Evolutionary conservation across 1,140 invertebrate species (phyloP).

Genomic region (Drosophila sucinea): DNA sequence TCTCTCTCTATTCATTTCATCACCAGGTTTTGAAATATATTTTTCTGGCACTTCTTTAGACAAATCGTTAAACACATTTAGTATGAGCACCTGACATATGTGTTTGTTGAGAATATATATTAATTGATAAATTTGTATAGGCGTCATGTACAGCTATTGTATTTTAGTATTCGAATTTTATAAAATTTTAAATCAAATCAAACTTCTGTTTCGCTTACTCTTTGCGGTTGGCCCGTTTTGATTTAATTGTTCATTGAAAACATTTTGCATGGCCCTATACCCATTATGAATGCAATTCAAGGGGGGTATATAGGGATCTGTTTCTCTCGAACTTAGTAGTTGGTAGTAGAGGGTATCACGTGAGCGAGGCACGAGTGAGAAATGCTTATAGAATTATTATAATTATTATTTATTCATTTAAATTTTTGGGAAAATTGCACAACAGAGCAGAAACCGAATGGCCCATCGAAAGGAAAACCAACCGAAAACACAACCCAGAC

Average conservation of each 20-base stretch:
- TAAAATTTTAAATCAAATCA: background rate
- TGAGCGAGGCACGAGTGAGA: too few relatives aligned
- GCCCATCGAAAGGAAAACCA: constrained; percentile 30
- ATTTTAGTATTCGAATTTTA: background rate
- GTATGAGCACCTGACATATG: too few relatives aligned
- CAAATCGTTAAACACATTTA: too few relatives aligned
- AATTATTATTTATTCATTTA: constrained; percentile 33
- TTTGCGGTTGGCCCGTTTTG: background rate
- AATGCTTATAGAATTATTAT: background rate
- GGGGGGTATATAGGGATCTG: too few relatives aligned
- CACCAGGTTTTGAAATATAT: too few relatives aligned
- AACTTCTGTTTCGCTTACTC: too few relatives aligned
- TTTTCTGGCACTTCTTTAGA: too few relatives aligned
- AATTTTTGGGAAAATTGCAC: constrained; percentile 12
- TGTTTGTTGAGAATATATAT: too few relatives aligned
- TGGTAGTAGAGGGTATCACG: background rate
- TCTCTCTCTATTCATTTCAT: too few relatives aligned
- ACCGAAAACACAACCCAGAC: constrained; percentile 3
- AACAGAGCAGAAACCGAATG: constrained; percentile 6
- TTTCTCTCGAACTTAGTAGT: too few relatives aligned
- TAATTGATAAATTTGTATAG: background rate
- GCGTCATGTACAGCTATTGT: background rate
- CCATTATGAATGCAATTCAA: background rate
- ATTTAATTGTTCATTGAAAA: constrained; percentile 4
- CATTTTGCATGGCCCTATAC: background rate